Percentiles rank a stretch among this genome's conserved stretches.
These are phyloP conservation scores for Brienomyrus longianalis DNA, from an alignment of 2,113 vertebrate species.

Conservation along the genomic window DNA sequence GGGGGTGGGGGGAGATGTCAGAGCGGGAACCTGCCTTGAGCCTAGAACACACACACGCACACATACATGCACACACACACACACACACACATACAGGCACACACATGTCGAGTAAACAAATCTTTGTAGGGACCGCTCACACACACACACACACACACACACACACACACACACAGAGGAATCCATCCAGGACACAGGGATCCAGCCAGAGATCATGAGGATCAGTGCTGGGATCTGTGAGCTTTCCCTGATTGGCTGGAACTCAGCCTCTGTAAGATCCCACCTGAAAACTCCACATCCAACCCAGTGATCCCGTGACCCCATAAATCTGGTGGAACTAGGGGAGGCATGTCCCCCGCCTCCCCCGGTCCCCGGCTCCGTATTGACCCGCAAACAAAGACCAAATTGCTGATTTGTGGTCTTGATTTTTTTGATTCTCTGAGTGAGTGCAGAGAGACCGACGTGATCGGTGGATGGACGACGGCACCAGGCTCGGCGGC, in stretches of 20 bases:
- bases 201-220: background rate
- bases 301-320: background rate
- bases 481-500: background rate
- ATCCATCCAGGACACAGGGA: background rate
- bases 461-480: background rate
- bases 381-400: background rate
- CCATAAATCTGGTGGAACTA: background rate
- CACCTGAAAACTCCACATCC: background rate
- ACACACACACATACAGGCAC: background rate
- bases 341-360: background rate
- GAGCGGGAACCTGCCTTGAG: background rate
- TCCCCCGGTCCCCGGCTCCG: fast-evolving
- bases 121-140: no score
- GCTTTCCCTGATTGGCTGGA: background rate
- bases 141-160: background rate
- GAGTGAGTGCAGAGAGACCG: background rate
- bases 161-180: background rate
- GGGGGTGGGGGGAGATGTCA: conserved; percentile 24
- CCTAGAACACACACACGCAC: background rate
- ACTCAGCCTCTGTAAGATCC: background rate
- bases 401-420: background rate
- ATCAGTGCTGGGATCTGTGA: background rate
- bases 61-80: background rate
- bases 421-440: background rate
- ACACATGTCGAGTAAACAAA: no score